Conservation (phyloP, 1,140 invertebrate genomes). For the Trichonephila clavata region DNA sequence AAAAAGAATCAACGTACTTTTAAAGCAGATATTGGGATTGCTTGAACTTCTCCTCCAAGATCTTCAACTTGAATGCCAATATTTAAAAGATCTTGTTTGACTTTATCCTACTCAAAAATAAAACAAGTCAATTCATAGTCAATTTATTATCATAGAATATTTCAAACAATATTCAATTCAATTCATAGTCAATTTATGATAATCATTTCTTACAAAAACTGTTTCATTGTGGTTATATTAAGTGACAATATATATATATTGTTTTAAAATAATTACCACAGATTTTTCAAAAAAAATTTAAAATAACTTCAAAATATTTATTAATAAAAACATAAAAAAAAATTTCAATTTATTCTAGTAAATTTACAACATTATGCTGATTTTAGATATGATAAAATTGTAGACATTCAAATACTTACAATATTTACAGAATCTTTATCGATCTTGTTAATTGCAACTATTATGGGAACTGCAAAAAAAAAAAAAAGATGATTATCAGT, state of each 20-base stretch:
- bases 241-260: too few species aligned
- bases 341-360: too few species aligned
- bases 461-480: constrained; percentile 90
- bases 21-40: constrained; percentile 94
- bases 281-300: not conserved
- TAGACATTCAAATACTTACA: constrained; percentile 79
- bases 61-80: constrained; percentile 92
- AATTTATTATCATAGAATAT: too few species aligned
- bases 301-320: not conserved
- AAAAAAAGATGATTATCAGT: not conserved
- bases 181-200: too few species aligned
- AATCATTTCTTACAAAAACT: not conserved
- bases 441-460: constrained; percentile 99
- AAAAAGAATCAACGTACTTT: constrained; percentile 79
- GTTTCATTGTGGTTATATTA: too few species aligned
- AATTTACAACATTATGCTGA: too few species aligned
- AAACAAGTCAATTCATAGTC: not conserved
- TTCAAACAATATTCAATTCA: too few species aligned
- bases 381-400: not conserved
- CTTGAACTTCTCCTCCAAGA: constrained; percentile 95
- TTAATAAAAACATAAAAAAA: too few species aligned
- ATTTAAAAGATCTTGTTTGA: constrained; percentile 87
- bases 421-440: constrained; percentile 86
- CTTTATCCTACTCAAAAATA: constrained; percentile 84
- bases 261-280: too few species aligned